phyloP scores from a whole-genome alignment of 2,888 invertebrate genomes.

The Apeira syringaria region DNA sequence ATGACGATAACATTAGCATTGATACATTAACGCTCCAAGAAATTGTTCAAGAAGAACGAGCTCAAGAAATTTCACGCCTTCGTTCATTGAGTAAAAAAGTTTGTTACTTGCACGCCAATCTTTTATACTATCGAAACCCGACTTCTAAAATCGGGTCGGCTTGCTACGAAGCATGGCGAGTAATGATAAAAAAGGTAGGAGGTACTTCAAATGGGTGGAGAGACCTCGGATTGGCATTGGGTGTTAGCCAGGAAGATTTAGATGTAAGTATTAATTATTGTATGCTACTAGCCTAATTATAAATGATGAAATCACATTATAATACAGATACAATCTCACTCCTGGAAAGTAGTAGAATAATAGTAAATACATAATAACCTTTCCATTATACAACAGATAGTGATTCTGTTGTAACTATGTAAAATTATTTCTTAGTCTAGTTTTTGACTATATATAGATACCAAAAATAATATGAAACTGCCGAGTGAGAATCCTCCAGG shows the following conservation, averaged over 20 bases:
- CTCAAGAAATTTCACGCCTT: constrained; percentile 59
- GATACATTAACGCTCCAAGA: constrained; percentile 67
- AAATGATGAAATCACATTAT: too few relatives aligned
- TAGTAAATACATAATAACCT: too few relatives aligned
- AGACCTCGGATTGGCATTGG: constrained; percentile 63
- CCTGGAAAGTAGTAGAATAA: too few relatives aligned
- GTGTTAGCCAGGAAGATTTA: constrained; percentile 62
- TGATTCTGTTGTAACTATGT: too few relatives aligned
- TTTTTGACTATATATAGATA: too few relatives aligned
- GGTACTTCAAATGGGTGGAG: constrained; percentile 69
- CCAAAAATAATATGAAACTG: too few relatives aligned
- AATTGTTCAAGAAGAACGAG: constrained; percentile 57
- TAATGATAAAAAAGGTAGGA: constrained; percentile 63
- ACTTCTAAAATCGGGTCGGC: constrained; percentile 61
- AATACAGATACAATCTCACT: too few relatives aligned
- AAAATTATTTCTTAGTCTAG: too few relatives aligned
- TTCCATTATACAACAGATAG: too few relatives aligned
- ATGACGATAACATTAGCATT: constrained; percentile 63
- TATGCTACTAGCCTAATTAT: too few relatives aligned
- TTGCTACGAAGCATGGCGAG: constrained; percentile 70
- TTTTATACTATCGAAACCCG: constrained; percentile 67
- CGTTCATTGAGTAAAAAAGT: constrained; percentile 66
- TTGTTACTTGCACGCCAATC: constrained; percentile 61
- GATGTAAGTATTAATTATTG: constrained; percentile 60
- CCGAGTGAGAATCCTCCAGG: too few relatives aligned